Evolutionary conservation across 2,888 invertebrate genomes (phyloP), one percentile per base, ranked within the genome.

Genomic region (Euproctis similis): DNA sequence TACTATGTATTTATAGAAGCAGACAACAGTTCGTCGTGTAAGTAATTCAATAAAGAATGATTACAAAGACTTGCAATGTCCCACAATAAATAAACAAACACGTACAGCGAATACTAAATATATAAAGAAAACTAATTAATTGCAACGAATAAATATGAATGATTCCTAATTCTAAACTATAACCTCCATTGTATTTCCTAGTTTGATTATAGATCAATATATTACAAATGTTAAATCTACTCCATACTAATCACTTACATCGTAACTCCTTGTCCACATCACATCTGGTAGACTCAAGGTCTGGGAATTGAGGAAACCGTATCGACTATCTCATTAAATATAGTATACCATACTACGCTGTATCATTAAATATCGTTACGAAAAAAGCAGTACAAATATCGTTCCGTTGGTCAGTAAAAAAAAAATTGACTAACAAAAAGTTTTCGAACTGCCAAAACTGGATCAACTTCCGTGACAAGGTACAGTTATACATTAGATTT

Each of bases 281-380:
- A 73, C 76, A 78, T 75, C 76, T 78, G 76, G 75, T 55, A 62
- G 42, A 65, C 63, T 59, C 78, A 75, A 76, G 77, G 76, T 68
- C 69, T 70, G 54, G 59, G 59, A 65, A 75, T 68, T 66, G 68
- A 73, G 77, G 76, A 77, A 80, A 74, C 70, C 42, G 36, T 59
- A 52, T 42, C 55, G 35, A 50, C 60, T 55, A 53, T 52, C 45
- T 36, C 36, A 55, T 51, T 67, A 74, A 74, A 28, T n/a, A n/a
- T 36, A 39, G 34, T 25, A 65, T 59, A 58, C 59, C 53, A 69
- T 66, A 60, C 69, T 69, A 64, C 64, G 52, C 59, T 63, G n/a
- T n/a, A 69, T 65, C 64, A 73, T 73, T 75, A 73, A 65, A 68
- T 63, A 68, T 66, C 59, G 59, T 67, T 59, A 54, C 44, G 42